Conservation (phyloP, 2,113 vertebrate species). For the Pangasianodon gigas region DNA sequence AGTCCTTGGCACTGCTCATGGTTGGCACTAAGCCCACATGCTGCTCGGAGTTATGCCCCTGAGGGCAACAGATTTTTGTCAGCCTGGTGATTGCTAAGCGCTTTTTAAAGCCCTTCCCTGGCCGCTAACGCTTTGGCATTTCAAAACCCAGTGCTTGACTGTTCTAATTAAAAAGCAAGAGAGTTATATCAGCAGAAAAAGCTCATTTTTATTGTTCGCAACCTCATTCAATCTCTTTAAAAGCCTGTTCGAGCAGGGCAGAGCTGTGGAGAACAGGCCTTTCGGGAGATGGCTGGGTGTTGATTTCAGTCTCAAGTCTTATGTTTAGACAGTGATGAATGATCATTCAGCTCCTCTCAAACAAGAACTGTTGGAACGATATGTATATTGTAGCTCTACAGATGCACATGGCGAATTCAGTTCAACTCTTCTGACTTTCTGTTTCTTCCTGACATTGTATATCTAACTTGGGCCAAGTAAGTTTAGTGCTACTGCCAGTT, state of each 20-base stretch:
- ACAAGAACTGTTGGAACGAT: neutral
- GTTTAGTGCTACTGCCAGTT: neutral
- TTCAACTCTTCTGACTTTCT: neutral
- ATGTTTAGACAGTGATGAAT: neutral
- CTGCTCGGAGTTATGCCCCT: conserved; percentile 33
- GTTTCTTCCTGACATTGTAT: neutral
- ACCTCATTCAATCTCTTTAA: conserved; percentile 43
- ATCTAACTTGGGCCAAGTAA: no score
- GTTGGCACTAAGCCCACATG: conserved; percentile 17
- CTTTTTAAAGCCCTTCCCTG: conserved; percentile 47
- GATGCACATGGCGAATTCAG: neutral
- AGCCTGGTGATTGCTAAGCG: conserved; percentile 48
- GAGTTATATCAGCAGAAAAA: conserved; percentile 36
- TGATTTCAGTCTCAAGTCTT: neutral
- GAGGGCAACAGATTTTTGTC: conserved; percentile 53
- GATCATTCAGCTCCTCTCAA: neutral
- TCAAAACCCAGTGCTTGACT: conserved; percentile 47
- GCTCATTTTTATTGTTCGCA: conserved; percentile 32
- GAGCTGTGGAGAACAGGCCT: neutral
- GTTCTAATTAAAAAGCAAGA: conserved; percentile 46
- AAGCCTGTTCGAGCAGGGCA: conserved; percentile 23
- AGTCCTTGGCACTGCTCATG: conserved; percentile 44
- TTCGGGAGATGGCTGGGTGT: conserved; percentile 1
- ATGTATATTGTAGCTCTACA: neutral
- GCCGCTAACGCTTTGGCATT: conserved; percentile 39